Conservation (phyloP, 2,113 vertebrate species). For the Sturnus vulgaris region DNA sequence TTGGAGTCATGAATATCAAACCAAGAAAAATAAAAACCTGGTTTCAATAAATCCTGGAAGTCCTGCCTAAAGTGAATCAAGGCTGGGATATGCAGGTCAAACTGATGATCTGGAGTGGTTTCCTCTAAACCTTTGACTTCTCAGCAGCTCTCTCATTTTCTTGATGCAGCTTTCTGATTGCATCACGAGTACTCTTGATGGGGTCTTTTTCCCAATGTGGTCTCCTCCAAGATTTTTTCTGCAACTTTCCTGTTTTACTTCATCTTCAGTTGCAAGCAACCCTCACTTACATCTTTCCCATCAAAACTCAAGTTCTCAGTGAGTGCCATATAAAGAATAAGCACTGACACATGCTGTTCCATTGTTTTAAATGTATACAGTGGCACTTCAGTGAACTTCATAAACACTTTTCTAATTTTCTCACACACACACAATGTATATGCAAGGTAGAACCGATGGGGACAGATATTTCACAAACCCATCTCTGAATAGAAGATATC, state of each 20-base stretch:
- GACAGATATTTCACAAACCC: neutral
- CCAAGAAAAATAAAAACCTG: neutral
- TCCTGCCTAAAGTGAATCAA: neutral
- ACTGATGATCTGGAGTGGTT: neutral
- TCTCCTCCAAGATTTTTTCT: neutral
- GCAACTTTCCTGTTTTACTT: neutral
- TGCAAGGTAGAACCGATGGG: neutral
- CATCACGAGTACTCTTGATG: neutral
- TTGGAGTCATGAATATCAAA: neutral
- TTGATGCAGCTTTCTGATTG: neutral
- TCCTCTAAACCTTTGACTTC: neutral
- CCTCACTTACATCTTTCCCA: neutral
- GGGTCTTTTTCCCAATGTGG: neutral
- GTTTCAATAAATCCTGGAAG: neutral
- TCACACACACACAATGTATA: neutral
- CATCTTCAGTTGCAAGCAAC: neutral
- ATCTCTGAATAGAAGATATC: neutral
- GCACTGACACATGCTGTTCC: rapidly evolving
- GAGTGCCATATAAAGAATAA: neutral
- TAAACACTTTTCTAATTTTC: neutral
- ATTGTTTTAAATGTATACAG: neutral
- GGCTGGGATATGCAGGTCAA: neutral
- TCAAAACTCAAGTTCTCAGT: neutral
- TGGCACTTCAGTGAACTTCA: neutral
- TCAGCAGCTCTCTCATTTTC: neutral